Base-by-base conservation (phyloP, 64 coral and sea anemone species). In the Anthopleura sola region DNA sequence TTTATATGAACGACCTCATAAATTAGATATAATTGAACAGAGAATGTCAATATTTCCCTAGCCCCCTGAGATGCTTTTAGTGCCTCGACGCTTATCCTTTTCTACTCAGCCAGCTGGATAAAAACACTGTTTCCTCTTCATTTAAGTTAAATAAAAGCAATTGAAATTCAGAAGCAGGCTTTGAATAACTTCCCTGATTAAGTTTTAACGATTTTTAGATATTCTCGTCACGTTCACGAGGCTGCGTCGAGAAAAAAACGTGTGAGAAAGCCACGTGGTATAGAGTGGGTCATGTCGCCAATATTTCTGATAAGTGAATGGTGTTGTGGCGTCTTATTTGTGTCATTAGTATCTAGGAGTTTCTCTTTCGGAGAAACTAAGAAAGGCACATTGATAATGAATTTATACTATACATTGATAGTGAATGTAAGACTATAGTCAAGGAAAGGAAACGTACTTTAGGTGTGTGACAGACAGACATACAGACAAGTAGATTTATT, bases 231-330 rank as follows among this genome's bases (percentile, higher is more conserved):
- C 58, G 58, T 62, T 62, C 58, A 23, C n/a, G 6, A 6, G 16
- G 58, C 58, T n/a, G 58, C n/a, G 58, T 8, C n/a, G 58, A n/a
- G 58, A 62, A 62, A n/a, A 56, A 62, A 62, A 62, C 58, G 21
- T 62, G 58, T 62, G 58, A 62, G n/a, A n/a, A 62, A 26, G n/a
- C 58, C 58, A 62, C 58, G 58, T 62, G 58, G 58, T 62, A 62
- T 53, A 53, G 12, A 53, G 8, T 62, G 58, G 50, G 24, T 24
- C 58, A 26, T 62, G 58, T 62, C 58, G 21, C n/a, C n/a, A n/a
- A n/a, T 62, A 62, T 62, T 62, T 56, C 19, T 56, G 55, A 56
- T 56, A 18, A 56, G 55, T 21, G 20, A 56, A 56, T 56, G 20
- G 20, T 56, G 55, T 56, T 56, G 20, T 56, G 55, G 55, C 55